Evolutionary conservation across 2,113 vertebrate species (phyloP).

Genomic region (Lagenorhynchus albirostris): DNA sequence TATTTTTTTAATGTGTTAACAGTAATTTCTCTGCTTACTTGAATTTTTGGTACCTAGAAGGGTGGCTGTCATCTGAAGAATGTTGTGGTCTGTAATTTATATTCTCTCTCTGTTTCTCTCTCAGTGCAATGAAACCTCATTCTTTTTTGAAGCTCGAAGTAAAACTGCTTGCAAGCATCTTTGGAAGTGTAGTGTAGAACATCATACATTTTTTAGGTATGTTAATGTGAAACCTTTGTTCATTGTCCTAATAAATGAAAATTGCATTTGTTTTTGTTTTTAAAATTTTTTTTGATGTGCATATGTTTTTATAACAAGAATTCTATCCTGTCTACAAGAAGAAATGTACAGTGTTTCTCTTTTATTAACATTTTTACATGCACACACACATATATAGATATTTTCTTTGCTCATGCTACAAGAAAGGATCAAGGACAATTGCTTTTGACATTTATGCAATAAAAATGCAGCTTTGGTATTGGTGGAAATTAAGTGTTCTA

Average conservation of each 20-base stretch:
- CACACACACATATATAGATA: too few relatives aligned
- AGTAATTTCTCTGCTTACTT: background rate
- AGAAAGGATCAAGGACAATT: background rate
- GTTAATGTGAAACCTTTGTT: background rate
- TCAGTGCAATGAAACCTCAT: slow-evolving; percentile 93
- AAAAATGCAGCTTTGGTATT: background rate
- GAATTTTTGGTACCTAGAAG: background rate
- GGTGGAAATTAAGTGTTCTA: background rate
- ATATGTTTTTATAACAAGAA: background rate
- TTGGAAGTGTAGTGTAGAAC: slow-evolving; percentile 93
- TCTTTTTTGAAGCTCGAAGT: slow-evolving; percentile 90
- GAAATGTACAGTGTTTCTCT: background rate
- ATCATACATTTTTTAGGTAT: slow-evolving; percentile 93
- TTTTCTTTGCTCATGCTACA: background rate
- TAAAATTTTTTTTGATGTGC: background rate
- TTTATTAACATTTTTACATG: background rate
- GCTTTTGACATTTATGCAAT: background rate
- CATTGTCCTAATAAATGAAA: background rate
- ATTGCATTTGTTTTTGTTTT: background rate
- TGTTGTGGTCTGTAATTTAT: background rate
- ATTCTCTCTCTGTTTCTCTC: slow-evolving; percentile 29
- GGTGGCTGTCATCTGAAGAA: background rate
- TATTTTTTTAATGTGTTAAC: background rate
- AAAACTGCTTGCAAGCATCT: slow-evolving; percentile 90
- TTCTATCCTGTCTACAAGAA: background rate